phyloP scores from a whole-genome alignment of 2,113 vertebrate genomes.

The Hystrix cristata region DNA sequence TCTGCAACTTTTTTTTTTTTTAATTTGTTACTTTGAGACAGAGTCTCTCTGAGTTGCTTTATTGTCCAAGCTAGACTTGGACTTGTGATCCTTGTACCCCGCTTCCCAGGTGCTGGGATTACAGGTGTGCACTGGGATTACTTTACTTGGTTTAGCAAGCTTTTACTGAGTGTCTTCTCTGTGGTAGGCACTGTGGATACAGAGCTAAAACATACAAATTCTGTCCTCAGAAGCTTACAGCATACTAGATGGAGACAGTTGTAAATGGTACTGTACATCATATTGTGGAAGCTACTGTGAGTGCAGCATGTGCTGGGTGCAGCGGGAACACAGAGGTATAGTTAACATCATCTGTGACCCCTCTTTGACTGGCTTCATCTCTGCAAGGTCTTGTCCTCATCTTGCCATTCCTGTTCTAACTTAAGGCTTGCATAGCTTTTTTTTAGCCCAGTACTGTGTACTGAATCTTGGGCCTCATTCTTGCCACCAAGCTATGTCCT shows the following conservation, averaged over 20 bases:
- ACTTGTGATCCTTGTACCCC: neutral
- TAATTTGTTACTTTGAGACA: too few relatives aligned
- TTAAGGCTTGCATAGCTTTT: neutral
- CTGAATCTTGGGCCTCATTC: neutral
- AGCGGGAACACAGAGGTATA: neutral
- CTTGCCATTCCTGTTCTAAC: neutral
- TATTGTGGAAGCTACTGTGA: neutral
- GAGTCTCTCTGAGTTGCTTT: neutral
- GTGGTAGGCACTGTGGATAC: neutral
- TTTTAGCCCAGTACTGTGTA: neutral
- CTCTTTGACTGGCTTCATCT: neutral
- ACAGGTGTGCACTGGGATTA: neutral
- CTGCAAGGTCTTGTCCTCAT: neutral
- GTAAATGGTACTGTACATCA: neutral
- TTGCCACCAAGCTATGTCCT: neutral
- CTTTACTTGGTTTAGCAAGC: neutral
- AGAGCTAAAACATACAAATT: neutral
- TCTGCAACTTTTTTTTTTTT: neutral
- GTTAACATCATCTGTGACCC: neutral
- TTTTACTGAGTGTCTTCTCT: slow-evolving; percentile 27
- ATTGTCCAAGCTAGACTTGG: neutral
- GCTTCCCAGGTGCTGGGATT: neutral
- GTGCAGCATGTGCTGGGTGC: neutral
- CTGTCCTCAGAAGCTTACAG: neutral
- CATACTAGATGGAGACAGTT: neutral